Conservation (phyloP, 1,140 invertebrate genomes). For the Heliconius melpomene region DNA sequence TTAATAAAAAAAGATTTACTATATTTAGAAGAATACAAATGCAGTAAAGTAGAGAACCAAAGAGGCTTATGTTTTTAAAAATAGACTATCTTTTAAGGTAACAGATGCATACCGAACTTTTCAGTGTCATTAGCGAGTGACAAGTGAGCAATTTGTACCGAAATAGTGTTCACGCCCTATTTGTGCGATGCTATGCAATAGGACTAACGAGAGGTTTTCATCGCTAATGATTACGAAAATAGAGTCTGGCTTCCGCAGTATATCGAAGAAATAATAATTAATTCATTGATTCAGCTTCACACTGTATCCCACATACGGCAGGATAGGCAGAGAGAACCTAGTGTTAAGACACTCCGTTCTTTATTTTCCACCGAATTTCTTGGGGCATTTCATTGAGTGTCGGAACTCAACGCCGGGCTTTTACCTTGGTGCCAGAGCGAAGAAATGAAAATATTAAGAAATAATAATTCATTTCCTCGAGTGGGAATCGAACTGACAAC, state of each 20-base stretch:
- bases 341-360: too few relatives aligned
- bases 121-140: slow-evolving; percentile 32
- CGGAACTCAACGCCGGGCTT: too few relatives aligned
- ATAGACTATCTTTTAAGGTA: slow-evolving; percentile 17
- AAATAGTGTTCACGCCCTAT: slow-evolving; percentile 32
- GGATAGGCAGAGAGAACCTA: too few relatives aligned
- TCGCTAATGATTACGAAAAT: slow-evolving; percentile 35
- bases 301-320: too few relatives aligned
- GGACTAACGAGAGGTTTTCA: slow-evolving; percentile 24
- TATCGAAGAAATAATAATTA: background rate
- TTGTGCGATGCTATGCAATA: slow-evolving; percentile 19
- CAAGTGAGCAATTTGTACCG: slow-evolving; percentile 37
- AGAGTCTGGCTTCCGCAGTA: slow-evolving; percentile 22
- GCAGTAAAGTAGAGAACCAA: background rate
- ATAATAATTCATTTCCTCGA: too few relatives aligned
- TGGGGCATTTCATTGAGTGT: too few relatives aligned
- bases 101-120: slow-evolving; percentile 24
- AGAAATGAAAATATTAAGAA: too few relatives aligned
- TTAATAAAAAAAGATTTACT: too few relatives aligned
- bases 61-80: background rate
- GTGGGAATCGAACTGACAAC: too few relatives aligned
- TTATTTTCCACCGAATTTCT: too few relatives aligned
- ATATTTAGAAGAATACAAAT: too few relatives aligned
- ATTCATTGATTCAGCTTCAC: background rate
- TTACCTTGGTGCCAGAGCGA: too few relatives aligned